Evolutionary conservation across 2,113 vertebrate genomes (phyloP).

Genomic region (Triplophysa siluroides): DNA sequence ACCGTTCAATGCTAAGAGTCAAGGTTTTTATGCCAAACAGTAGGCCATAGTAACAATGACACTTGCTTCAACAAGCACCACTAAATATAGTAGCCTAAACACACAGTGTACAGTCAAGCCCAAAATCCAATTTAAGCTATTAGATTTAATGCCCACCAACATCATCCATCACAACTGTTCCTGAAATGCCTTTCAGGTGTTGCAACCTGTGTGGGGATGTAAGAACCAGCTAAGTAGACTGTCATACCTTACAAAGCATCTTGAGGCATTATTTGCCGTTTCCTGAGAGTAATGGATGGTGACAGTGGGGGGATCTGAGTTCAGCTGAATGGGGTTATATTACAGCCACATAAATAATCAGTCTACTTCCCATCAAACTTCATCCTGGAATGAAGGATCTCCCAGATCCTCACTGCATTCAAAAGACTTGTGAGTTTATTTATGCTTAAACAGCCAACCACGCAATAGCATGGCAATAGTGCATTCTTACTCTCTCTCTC

Average conservation of each 20-base stretch:
- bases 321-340: conserved; percentile 49
- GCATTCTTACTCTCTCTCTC: neutral
- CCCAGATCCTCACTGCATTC: conserved; percentile 52
- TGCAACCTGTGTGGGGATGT: conserved; percentile 29
- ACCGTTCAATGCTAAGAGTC: no score
- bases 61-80: no score
- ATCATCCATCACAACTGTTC: neutral
- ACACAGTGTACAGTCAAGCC: neutral
- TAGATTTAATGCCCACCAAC: neutral
- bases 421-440: neutral
- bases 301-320: conserved; percentile 35
- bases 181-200: conserved; percentile 19
- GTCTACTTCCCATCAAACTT: conserved; percentile 49
- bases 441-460: neutral
- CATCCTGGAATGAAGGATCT: conserved; percentile 53
- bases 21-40: no score
- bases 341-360: conserved; percentile 60
- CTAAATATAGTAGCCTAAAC: no score
- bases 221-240: conserved; percentile 7
- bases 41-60: no score
- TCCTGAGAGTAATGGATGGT: conserved; percentile 53
- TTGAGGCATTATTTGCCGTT: conserved; percentile 53
- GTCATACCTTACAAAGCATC: conserved; percentile 42
- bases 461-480: neutral
- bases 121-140: neutral